Percentiles rank a stretch among this genome's conserved stretches.
Conservation (phyloP, 2,113 vertebrate species). For the Pomatorhinus ruficollis region DNA sequence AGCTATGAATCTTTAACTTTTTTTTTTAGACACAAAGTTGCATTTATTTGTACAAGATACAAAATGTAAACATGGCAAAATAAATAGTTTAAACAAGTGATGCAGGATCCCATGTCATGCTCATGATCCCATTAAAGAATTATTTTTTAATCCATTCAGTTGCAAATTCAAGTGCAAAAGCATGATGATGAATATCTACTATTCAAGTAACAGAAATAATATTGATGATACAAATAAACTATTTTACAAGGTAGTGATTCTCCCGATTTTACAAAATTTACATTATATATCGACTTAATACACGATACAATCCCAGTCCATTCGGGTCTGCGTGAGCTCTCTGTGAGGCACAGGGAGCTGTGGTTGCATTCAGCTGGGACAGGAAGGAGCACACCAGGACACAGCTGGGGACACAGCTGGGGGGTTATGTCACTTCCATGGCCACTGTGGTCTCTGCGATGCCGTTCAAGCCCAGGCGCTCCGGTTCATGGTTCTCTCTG, state of each 20-base stretch:
- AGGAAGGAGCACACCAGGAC: conserved; percentile 61
- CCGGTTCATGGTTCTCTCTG: conserved; percentile 90
- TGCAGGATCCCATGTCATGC: conserved; percentile 90
- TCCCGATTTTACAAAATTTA: conserved; percentile 95
- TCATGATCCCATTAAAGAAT: conserved; percentile 92
- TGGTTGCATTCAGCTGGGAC: conserved; percentile 72
- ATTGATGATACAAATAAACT: conserved; percentile 96
- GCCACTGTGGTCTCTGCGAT: conserved; percentile 91
- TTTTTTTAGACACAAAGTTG: conserved; percentile 90
- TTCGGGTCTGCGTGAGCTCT: conserved; percentile 75
- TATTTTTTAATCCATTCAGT: conserved; percentile 88
- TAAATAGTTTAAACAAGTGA: conserved; percentile 97
- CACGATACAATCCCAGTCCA: conserved; percentile 79
- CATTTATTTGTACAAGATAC: conserved; percentile 95
- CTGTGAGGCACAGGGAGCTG: conserved; percentile 73
- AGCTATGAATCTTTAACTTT: conserved; percentile 86
- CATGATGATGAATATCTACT: conserved; percentile 94
- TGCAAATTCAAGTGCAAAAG: conserved; percentile 96
- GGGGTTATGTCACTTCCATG: conserved; percentile 94
- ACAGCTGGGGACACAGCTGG: conserved; percentile 55
- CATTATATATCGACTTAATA: conserved; percentile 86
- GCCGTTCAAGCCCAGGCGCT: conserved; percentile 88
- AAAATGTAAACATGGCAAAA: conserved; percentile 99
- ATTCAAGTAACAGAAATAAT: conserved; percentile 97
- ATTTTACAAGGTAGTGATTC: conserved; percentile 98